A percentile compares a stretch with the other conserved stretches of the same genome.
Evolutionary conservation across 37 sponge, comb jelly and placozoan genomes (phyloP).

Genomic region (Haliclona indistincta): DNA sequence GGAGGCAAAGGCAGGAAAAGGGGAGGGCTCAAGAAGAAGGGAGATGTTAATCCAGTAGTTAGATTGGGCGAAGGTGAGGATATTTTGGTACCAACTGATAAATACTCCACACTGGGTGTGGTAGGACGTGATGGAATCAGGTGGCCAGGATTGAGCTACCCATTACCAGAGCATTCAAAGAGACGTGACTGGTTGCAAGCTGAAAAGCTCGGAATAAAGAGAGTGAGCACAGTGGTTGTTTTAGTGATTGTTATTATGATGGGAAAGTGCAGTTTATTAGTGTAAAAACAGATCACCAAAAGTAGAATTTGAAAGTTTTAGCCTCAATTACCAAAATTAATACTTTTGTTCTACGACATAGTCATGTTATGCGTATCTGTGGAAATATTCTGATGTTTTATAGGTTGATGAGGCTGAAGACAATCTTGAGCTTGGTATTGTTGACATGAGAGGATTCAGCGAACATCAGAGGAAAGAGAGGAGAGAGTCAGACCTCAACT

Average conservation of each 20-base stretch:
- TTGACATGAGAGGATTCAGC: neutral
- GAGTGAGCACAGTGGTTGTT: neutral
- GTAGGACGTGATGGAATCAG: slow-evolving; percentile 26
- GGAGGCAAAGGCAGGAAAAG: slow-evolving; percentile 17
- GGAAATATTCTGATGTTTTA: neutral
- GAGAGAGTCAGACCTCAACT: slow-evolving; percentile 30
- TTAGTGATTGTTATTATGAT: neutral
- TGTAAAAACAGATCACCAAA: too few species aligned
- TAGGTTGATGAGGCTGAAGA: neutral
- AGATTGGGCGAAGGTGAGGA: slow-evolving; percentile 15
- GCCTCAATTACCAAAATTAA: too few species aligned
- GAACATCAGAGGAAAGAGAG: slow-evolving; percentile 13
- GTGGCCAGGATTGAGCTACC: slow-evolving; percentile 59
- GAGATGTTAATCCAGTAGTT: neutral
- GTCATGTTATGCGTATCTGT: too few species aligned
- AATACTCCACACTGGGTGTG: neutral
- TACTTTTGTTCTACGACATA: too few species aligned
- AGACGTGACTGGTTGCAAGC: slow-evolving; percentile 5
- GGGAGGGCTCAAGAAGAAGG: slow-evolving; percentile 4
- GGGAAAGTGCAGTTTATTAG: too few species aligned
- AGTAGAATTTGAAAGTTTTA: too few species aligned
- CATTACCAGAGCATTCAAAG: slow-evolving; percentile 9
- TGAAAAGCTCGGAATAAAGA: neutral
- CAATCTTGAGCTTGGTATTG: neutral
- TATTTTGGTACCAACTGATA: neutral